Conservation (phyloP, 2,113 vertebrate species). For the Nothobranchius kuhntae region DNA sequence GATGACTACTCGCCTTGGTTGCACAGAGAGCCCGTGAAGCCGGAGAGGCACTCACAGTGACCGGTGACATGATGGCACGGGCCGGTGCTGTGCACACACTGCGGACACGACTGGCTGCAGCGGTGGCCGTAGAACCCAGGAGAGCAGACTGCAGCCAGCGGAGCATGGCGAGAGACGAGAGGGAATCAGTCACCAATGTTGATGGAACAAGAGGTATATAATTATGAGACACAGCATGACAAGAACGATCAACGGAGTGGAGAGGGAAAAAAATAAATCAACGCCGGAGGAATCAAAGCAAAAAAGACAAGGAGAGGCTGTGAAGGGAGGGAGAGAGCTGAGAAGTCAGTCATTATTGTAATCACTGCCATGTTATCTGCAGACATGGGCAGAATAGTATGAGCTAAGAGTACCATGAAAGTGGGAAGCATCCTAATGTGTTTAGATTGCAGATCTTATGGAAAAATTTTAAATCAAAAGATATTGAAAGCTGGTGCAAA, state of each 20-base stretch:
- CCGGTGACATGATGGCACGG: slow-evolving; percentile 94
- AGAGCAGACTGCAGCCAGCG: slow-evolving; percentile 84
- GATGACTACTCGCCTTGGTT: slow-evolving; percentile 88
- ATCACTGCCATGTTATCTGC: slow-evolving; percentile 46
- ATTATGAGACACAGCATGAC: slow-evolving; percentile 49
- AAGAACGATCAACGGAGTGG: slow-evolving; percentile 48
- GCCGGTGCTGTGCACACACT: slow-evolving; percentile 92
- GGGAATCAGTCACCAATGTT: slow-evolving; percentile 33
- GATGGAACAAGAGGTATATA: slow-evolving; percentile 45
- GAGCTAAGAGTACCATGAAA: slow-evolving; percentile 32
- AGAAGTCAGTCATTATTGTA: slow-evolving; percentile 52
- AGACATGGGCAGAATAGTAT: slow-evolving; percentile 32
- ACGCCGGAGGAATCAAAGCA: slow-evolving; percentile 39
- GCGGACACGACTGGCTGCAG: slow-evolving; percentile 91
- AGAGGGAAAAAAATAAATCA: slow-evolving; percentile 45
- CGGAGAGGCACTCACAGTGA: slow-evolving; percentile 91
- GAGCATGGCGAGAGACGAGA: slow-evolving; percentile 29
- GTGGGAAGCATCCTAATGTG: slow-evolving; percentile 24
- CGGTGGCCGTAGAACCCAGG: slow-evolving; percentile 92
- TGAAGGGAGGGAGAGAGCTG: slow-evolving; percentile 32
- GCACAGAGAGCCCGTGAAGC: slow-evolving; percentile 91
- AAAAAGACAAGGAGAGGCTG: slow-evolving; percentile 37
- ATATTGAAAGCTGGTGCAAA: slow-evolving; percentile 1
- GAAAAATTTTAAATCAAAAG: slow-evolving; percentile 22
- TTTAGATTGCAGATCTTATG: slow-evolving; percentile 37